Base-by-base conservation (phyloP, 2,888 invertebrate species). In the Pyrrhia umbra region DNA sequence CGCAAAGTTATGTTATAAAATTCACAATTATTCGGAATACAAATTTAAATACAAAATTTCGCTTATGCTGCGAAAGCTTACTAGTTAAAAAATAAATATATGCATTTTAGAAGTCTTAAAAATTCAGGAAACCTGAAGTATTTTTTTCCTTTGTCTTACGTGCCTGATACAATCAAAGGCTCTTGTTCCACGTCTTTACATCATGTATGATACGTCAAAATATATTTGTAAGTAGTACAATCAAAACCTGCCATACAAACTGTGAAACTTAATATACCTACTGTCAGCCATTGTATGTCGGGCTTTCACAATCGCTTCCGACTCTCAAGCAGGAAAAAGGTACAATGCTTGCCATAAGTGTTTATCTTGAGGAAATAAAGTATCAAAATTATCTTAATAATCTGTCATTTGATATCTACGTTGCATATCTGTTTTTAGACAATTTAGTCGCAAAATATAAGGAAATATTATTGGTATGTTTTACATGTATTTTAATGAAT, bases 231-330 rank as follows among this genome's bases (percentile, higher is more conserved):
- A 62, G 49, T 63, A 63, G n/a, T 23, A 42, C 59, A 69, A 55
- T 68, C 77, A 79, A 77, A 77, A 65, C 61, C 68, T 51, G 47
- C 43, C 57, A 71, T 72, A 75, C 67, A 83, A 82, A 84, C 82
- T 82, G 79, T 75, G 80, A 78, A 86, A 83, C 80, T 80, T 83
- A 83, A 86, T 85, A 84, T 78, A 82, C 30, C 30, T 30, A 30
- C 75, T 75, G 77, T 65, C 77, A 72, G 73, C 72, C 69, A 66
- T 83, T 84, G 85, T 87, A 71, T 82, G 79, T 75, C 59, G 67
- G 83, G 82, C 85, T 85, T 84, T 86, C 79, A 83, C 74, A 79
- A 79, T 78, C 82, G 77, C 81, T 86, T 85, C 83, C 82, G 78
- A 49, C 61, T 68, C 74, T 56, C 64, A 63, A 68, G 64, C 61